These are phyloP conservation scores for Agelas oroides DNA, from an alignment of 37 sponge, comb jelly and placozoan genomes.

Conservation along the genomic window DNA sequence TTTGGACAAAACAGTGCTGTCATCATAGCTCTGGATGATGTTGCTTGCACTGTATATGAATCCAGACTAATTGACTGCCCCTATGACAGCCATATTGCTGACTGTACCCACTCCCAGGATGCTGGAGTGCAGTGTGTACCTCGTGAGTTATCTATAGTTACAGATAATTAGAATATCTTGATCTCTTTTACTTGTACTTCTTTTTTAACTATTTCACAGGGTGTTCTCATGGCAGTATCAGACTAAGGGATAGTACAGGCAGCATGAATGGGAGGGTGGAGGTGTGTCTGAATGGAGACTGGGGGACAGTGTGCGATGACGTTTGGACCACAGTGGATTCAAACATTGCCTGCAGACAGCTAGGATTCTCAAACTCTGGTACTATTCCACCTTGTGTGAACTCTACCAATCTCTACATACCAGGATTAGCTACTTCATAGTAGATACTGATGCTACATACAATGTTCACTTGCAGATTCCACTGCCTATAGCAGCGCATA, in stretches of 20 bases:
- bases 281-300: not conserved
- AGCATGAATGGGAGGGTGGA: not conserved
- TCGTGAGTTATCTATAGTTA: no score
- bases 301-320: conserved; percentile 4
- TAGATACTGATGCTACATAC: no score
- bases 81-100: not conserved
- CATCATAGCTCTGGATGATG: no score
- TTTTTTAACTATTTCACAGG: no score
- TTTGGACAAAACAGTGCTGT: no score
- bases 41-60: not conserved
- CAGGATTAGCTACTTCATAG: no score
- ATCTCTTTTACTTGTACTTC: no score
- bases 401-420: no score
- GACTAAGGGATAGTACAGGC: not conserved
- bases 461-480: no score
- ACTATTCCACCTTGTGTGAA: no score
- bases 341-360: not conserved
- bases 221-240: conserved; percentile 13
- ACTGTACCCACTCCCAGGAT: not conserved
- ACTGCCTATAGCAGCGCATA: no score
- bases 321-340: not conserved
- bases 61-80: not conserved
- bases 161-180: no score
- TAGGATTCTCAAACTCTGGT: not conserved
- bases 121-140: conserved; percentile 1